Evolutionary conservation across 2,888 invertebrate species (phyloP).

Genomic region (Cerastis leucographa): DNA sequence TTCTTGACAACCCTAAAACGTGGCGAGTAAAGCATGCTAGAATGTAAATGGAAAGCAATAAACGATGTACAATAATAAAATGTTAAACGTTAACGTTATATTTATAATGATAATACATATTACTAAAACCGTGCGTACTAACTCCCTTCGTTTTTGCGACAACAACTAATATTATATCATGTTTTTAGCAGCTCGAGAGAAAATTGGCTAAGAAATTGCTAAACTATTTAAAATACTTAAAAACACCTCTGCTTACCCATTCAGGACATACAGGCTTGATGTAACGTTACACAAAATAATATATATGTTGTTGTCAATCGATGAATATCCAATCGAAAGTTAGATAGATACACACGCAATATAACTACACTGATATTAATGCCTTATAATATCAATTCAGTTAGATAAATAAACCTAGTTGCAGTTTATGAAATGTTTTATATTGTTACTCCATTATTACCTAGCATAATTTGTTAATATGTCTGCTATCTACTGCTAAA

Average conservation of each 20-base stretch:
- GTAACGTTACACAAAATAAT: no score
- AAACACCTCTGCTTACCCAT: no score
- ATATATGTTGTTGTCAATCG: neutral
- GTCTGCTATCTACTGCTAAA: neutral
- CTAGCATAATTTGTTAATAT: slow-evolving; percentile 20
- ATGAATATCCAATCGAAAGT: neutral
- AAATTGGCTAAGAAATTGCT: no score
- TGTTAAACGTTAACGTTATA: slow-evolving; percentile 40
- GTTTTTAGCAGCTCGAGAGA: no score
- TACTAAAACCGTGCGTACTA: slow-evolving; percentile 31
- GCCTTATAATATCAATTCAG: slow-evolving; percentile 4
- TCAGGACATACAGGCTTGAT: no score
- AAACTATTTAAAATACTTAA: no score
- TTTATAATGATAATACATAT: slow-evolving; percentile 1
- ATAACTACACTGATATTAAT: neutral
- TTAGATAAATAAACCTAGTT: slow-evolving; percentile 20
- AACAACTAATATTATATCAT: neutral
- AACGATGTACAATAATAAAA: slow-evolving; percentile 46
- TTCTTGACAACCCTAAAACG: slow-evolving; percentile 18
- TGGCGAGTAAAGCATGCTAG: slow-evolving; percentile 4
- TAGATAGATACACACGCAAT: neutral
- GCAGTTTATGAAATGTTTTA: slow-evolving; percentile 17
- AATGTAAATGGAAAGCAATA: slow-evolving; percentile 40
- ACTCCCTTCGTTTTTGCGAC: slow-evolving; percentile 12
- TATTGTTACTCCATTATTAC: slow-evolving; percentile 18